Evolutionary conservation across 2,113 vertebrate species (phyloP), one percentile per base, ranked within the genome.

Genomic region (Haemorhous mexicanus): DNA sequence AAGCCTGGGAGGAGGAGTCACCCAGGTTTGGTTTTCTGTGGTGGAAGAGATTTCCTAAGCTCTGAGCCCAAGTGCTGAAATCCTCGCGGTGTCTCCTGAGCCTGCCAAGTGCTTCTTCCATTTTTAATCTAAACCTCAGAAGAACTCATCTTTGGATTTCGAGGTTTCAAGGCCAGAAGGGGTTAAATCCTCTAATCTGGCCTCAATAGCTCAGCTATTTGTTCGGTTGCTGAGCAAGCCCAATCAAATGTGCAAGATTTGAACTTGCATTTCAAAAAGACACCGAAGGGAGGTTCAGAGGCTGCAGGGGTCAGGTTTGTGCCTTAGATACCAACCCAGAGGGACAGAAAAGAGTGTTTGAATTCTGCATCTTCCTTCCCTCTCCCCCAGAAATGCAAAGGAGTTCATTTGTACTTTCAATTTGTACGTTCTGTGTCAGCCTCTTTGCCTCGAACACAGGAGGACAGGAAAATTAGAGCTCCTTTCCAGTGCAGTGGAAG

Each of bases 391-490:
- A 83, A 93, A 87, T 14, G 27, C 11, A 53, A 53, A 86, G 28
- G 8, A 89, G 14, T 39, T 75, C 58, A 37, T 61, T 37, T 37
- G 58, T 61, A 61, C 58, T 6, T 61, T 37, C 49, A 27, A 12
- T 83, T 76, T 90, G 75, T 86, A 68, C 72, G 37, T 73, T 92
- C 88, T 22, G 5, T 49, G 37, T 90, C 79, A 10, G 35, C 55
- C 59, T 44, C 75, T 90, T 86, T 56, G n/a, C 49, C 85, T 84
- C 7, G 1, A 89, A 89, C 44, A n/a, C 44, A 53, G 53, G 58
- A 91, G 35, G 64, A 87, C 61, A 81, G 62, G 79, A 92, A 93
- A 93, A 83, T 92, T 43, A 77, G 52, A 59, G 67, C 92, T 92
- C 86, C 56, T 89, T 90, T 89, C 68, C 85, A 81, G 2, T 8